phyloP scores from a whole-genome alignment of 2,797 vertebrate species.

The Discoglossus pictus region DNA sequence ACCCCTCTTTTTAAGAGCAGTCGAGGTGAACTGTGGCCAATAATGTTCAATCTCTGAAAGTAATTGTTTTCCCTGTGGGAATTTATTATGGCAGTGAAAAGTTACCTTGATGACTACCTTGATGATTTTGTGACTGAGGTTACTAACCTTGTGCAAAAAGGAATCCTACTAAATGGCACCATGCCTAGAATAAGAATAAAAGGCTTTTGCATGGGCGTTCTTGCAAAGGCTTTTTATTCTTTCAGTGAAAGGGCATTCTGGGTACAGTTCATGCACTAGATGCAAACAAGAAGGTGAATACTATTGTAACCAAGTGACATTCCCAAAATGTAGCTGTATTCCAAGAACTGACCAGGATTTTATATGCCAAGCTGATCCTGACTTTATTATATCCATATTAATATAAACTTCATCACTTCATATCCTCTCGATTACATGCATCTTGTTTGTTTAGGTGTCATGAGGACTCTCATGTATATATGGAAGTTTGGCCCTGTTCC shows the following conservation, averaged over 20 bases:
- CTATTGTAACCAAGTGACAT: not conserved
- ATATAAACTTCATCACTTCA: not conserved
- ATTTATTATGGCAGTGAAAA: too few relatives aligned
- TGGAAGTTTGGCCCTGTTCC: constrained; percentile 3
- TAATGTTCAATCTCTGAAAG: not conserved
- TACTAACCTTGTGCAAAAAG: not conserved
- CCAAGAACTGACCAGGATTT: not conserved
- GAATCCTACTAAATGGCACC: constrained; percentile 5
- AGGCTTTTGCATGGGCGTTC: constrained; percentile 3
- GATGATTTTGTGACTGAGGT: constrained; percentile 3
- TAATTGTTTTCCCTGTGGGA: too few relatives aligned
- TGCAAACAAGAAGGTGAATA: constrained; percentile 6
- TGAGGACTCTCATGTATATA: constrained; percentile 6
- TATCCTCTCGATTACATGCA: constrained; percentile 4
- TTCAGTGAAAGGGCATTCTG: constrained; percentile 5
- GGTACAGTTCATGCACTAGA: constrained; percentile 1
- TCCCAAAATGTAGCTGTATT: not conserved
- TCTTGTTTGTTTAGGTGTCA: constrained; percentile 1
- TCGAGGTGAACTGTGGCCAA: constrained; percentile 2
- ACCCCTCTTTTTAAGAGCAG: constrained; percentile 1
- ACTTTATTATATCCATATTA: constrained; percentile 1
- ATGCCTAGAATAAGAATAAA: not conserved
- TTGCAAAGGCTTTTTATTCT: constrained; percentile 1
- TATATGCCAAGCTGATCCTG: not conserved
- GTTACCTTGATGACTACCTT: not conserved